These are phyloP conservation scores for Tetragonisca angustula DNA, from an alignment of 2,888 invertebrate species.

Conservation along the genomic window DNA sequence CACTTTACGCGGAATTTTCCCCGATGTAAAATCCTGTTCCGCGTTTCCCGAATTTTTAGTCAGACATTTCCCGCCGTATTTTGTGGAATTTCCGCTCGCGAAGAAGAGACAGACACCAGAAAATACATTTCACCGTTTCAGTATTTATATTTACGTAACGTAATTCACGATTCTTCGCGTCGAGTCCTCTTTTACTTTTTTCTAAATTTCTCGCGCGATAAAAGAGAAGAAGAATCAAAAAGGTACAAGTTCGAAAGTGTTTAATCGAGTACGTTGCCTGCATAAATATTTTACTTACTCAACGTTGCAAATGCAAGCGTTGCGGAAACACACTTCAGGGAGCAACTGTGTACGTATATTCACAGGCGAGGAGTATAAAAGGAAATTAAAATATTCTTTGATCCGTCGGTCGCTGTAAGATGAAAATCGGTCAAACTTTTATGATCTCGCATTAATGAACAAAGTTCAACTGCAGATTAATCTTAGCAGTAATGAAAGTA, in stretches of 20 bases:
- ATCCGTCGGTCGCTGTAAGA: constrained; percentile 15
- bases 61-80: background rate
- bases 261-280: too few relatives aligned
- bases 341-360: background rate
- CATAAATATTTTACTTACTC: background rate
- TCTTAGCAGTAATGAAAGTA: constrained; percentile 54
- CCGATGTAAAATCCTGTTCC: background rate
- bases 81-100: background rate
- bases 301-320: too few relatives aligned
- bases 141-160: background rate
- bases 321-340: too few relatives aligned
- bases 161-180: background rate
- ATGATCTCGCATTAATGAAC: constrained; percentile 58
- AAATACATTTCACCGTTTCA: background rate
- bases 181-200: too few relatives aligned
- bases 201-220: too few relatives aligned
- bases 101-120: background rate
- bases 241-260: too few relatives aligned
- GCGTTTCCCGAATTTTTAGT: background rate
- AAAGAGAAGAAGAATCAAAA: too few relatives aligned
- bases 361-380: constrained; percentile 6
- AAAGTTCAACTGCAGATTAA: constrained; percentile 57
- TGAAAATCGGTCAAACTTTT: constrained; percentile 52
- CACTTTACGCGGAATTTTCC: constrained; percentile 9
- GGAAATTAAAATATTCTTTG: constrained; percentile 47